Evolutionary conservation across 2,113 vertebrate species (phyloP).

Genomic region (Zosterops pallidus): DNA sequence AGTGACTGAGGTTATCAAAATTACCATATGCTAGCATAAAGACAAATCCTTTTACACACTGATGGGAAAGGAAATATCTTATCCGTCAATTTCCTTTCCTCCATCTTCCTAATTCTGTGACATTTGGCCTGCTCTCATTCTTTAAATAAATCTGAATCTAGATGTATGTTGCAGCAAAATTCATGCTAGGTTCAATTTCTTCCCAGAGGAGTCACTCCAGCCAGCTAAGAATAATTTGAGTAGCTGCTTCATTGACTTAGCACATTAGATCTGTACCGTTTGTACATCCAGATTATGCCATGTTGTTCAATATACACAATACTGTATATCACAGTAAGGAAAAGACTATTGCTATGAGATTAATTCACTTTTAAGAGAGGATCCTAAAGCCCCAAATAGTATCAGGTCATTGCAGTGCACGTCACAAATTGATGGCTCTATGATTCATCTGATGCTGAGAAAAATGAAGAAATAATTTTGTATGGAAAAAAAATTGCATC

Average conservation of each 20-base stretch:
- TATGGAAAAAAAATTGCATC: background rate
- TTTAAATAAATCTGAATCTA: background rate
- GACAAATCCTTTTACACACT: conserved; percentile 2
- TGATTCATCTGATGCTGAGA: background rate
- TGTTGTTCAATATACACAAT: background rate
- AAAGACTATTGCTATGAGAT: background rate
- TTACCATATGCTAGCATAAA: background rate
- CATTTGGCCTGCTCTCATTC: background rate
- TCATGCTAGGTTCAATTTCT: background rate
- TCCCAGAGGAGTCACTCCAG: conserved; percentile 5
- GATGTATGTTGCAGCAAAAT: background rate
- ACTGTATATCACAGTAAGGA: background rate
- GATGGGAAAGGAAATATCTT: background rate
- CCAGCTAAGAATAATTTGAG: background rate
- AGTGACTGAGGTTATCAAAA: background rate
- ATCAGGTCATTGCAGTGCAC: background rate
- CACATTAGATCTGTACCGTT: background rate
- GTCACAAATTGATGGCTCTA: background rate
- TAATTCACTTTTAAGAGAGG: background rate
- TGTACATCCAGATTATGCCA: background rate
- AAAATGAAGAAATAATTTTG: background rate
- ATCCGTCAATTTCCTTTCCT: background rate
- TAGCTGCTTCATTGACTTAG: background rate
- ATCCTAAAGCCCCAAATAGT: background rate
- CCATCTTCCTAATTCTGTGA: background rate